Percentiles rank a stretch among this genome's conserved stretches.
Evolutionary conservation across 2,113 vertebrate species (phyloP).

Genomic region (Labeo catla): DNA sequence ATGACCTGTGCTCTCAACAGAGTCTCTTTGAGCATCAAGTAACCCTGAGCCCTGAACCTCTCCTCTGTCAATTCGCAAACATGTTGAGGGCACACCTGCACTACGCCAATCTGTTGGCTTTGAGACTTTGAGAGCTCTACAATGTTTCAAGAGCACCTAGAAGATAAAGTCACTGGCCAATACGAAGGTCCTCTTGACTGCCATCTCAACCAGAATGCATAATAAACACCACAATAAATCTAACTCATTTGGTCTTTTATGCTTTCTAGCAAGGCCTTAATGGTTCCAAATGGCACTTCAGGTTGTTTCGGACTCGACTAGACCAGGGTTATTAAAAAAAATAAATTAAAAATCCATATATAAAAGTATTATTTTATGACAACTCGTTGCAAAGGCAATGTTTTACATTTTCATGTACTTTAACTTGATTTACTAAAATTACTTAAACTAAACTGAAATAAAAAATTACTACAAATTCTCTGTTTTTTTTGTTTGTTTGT

Average conservation of each 20-base stretch:
- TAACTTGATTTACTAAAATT: too few relatives aligned
- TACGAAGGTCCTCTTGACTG: background rate
- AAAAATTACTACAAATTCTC: too few relatives aligned
- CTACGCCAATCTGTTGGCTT: slow-evolving; percentile 36
- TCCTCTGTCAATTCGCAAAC: slow-evolving; percentile 54
- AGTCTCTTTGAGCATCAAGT: slow-evolving; percentile 61
- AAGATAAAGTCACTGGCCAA: background rate
- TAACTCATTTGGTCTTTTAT: background rate
- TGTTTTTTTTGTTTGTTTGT: too few relatives aligned
- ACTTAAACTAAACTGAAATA: too few relatives aligned
- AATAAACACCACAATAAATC: background rate
- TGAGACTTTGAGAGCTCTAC: background rate
- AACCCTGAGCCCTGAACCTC: slow-evolving; percentile 60
- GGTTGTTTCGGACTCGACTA: background rate
- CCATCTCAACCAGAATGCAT: background rate
- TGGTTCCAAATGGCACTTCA: background rate
- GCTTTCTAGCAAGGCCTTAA: background rate
- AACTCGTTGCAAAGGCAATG: too few relatives aligned
- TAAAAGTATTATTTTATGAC: background rate
- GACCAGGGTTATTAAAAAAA: background rate
- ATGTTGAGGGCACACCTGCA: slow-evolving; percentile 39
- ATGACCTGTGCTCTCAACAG: slow-evolving; percentile 49
- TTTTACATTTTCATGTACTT: too few relatives aligned
- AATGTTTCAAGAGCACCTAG: slow-evolving; percentile 18
- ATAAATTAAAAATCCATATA: background rate